Evolutionary conservation across 2,888 invertebrate genomes (phyloP), one percentile per base, ranked within the genome.

Genomic region (Carcina quercana): DNA sequence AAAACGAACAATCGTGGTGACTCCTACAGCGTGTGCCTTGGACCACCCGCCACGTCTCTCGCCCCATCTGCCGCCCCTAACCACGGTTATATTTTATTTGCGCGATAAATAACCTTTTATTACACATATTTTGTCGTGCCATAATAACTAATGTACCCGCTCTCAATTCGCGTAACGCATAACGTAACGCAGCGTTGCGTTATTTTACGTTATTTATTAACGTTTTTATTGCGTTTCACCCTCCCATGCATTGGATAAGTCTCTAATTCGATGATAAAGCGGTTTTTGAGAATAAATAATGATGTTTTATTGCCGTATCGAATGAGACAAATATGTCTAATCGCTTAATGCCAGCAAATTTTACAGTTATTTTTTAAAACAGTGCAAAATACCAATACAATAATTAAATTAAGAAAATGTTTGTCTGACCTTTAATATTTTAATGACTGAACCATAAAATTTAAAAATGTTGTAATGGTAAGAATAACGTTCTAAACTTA

Each of bases 101-200:
- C 53, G 60, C 73, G 62, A 85, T 85, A 85, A 84, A 85, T 85
- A 71, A 79, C 72, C 50, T 84, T 85, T 85, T 85, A 85, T 84
- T 84, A 78, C 85, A 83, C 82, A 85, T 85, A 85, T 85, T 85
- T 85, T 84, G 85, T 83, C 80, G 84, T 82, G 84, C 80, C 84
- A 84, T 83, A 82, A 85, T 83, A 85, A 84, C 83, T 85, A 85
- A 85, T 85, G 84, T 79, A 84, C 73, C 75, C 66, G 69, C 73
- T 75, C 78, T 73, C 78, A 76, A 76, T 78, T 75, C 75, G 68
- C 72, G 65, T 79, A n/a, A n/a, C n/a, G n/a, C n/a, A n/a, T n/a
- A n/a, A n/a, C n/a, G 83, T 80, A 76, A 82, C 78, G 74, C 70
- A 58, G 60, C 75, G 68, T 70, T 75, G 70, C 63, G 59, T 57